These are phyloP conservation scores for Sminthurides aquaticus DNA, from an alignment of 2,888 invertebrate species.

Conservation along the genomic window DNA sequence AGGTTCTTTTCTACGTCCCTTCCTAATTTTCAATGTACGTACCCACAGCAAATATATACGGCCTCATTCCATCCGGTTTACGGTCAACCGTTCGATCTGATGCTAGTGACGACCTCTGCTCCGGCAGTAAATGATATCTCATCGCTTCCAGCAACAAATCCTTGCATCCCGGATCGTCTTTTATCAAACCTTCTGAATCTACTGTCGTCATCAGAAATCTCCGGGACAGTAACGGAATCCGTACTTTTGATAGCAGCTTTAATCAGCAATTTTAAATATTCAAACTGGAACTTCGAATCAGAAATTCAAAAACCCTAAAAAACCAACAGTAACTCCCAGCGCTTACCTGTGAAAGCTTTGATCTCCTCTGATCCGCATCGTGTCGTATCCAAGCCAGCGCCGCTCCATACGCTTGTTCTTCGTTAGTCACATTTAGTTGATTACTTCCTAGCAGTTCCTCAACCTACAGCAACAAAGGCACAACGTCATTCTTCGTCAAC, in stretches of 20 bases:
- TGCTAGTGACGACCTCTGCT: slow-evolving; percentile 57
- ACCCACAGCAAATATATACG: slow-evolving; percentile 59
- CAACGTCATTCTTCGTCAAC: too few relatives aligned
- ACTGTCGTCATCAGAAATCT: slow-evolving; percentile 62
- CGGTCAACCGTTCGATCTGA: slow-evolving; percentile 59
- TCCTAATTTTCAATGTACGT: slow-evolving; percentile 19
- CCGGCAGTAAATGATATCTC: slow-evolving; percentile 63
- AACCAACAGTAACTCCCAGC: neutral
- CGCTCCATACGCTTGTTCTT: slow-evolving; percentile 60
- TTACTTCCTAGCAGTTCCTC: slow-evolving; percentile 60
- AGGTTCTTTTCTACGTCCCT: neutral
- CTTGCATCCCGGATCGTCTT: slow-evolving; percentile 58
- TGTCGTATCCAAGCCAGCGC: slow-evolving; percentile 63
- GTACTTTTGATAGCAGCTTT: slow-evolving; percentile 58
- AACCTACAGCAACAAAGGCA: slow-evolving; percentile 49
- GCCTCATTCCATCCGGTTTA: slow-evolving; percentile 59
- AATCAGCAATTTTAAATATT: slow-evolving; percentile 27
- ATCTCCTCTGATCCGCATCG: slow-evolving; percentile 55
- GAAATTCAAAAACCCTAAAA: slow-evolving; percentile 18
- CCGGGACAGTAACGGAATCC: slow-evolving; percentile 57
- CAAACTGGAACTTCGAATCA: neutral
- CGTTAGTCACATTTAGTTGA: slow-evolving; percentile 60
- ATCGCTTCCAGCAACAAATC: slow-evolving; percentile 62
- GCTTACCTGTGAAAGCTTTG: slow-evolving; percentile 55
- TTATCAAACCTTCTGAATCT: slow-evolving; percentile 58